Base-by-base conservation (phyloP, 2,888 invertebrate genomes). In the Bellardia bayeri region DNA sequence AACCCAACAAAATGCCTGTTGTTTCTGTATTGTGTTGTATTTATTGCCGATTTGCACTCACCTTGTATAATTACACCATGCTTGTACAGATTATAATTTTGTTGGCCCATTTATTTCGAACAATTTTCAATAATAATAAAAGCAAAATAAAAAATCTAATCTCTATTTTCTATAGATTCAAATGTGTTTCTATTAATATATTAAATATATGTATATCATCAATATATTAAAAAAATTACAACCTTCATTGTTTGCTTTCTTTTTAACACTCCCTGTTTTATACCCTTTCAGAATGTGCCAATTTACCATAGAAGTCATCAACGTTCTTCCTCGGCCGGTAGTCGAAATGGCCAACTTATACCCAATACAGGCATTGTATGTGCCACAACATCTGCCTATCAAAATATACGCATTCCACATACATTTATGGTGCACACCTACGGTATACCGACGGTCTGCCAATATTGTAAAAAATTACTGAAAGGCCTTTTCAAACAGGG, bases 361-460 rank as follows among this genome's bases (percentile, higher is more conserved):
- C 94, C 97, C 74, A 79, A 84, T 56, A 64, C 51, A n/a, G 80
- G 83, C 11, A 74, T 85, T 8, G 61, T 83, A 9, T 82, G 51
- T 64, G 88, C 74, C 49, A 88, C 87, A 64, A 82, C 85, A 54
- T 79, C 88, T 7, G 87, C 88, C 16, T 90, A 91, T 74, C 90
- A 94, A 30, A 92, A 94, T 75, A 94, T 96, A 85, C 95, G 96
- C 92, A 97, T 98, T 92, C 99, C 99, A 51, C 99, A 99, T 94
- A 99, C 99, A 6, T 99, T 99, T 94, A 97, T 98, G 92, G 96
- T 99, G 89, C 99, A 99, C 94, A 97, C 98, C 79, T 99, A 99
- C 94, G 99, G 98, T 68, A 95, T 98, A 72, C 99, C 99, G 79
- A 99, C 99, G 0, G 97, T 99, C 30, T 99, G 99, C 93, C 97